These are phyloP conservation scores for Notarius lentiginosus DNA, from an alignment of 2,113 vertebrate species.

Conservation along the genomic window DNA sequence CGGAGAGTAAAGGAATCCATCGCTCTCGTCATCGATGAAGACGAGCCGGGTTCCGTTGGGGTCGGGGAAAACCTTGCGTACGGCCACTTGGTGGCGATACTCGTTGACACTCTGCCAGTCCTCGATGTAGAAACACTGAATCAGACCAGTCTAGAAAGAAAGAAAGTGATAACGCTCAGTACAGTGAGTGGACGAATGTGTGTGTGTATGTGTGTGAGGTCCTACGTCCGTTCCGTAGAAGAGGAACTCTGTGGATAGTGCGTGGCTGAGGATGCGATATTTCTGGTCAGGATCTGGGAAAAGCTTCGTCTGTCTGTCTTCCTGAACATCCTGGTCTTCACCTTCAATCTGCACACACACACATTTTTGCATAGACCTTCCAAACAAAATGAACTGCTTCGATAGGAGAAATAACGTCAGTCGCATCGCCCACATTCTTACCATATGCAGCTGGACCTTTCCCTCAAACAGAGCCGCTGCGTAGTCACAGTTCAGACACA, in stretches of 20 bases:
- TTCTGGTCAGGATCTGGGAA: conserved; percentile 86
- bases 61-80: conserved; percentile 92
- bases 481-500: conserved; percentile 91
- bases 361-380: neutral
- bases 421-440: conserved; percentile 64
- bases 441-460: conserved; percentile 95
- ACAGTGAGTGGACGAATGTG: neutral
- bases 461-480: conserved; percentile 93
- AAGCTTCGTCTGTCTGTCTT: conserved; percentile 90
- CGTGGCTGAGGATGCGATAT: conserved; percentile 86
- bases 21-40: conserved; percentile 93
- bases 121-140: conserved; percentile 88
- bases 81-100: conserved; percentile 84
- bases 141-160: conserved; percentile 77
- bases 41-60: conserved; percentile 84
- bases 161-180: neutral
- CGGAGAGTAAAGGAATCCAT: conserved; percentile 90
- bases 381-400: neutral
- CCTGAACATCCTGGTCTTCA: conserved; percentile 75
- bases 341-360: conserved; percentile 82
- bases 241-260: conserved; percentile 90
- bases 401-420: neutral
- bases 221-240: conserved; percentile 95
- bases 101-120: conserved; percentile 90
- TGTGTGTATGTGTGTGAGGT: neutral